These are phyloP conservation scores for Tineola bisselliella DNA, from an alignment of 2,888 invertebrate species.

Conservation along the genomic window DNA sequence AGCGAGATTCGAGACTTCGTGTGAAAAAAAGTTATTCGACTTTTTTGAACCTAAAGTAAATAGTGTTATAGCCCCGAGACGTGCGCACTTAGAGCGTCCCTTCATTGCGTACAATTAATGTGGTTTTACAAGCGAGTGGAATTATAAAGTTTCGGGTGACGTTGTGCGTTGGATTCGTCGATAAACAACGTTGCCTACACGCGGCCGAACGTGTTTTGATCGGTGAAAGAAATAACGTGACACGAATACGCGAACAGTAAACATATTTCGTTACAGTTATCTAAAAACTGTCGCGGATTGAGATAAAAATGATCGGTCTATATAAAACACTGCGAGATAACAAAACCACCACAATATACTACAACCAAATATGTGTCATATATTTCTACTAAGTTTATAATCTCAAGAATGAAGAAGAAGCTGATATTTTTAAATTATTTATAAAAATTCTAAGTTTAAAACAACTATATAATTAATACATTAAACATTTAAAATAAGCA, in stretches of 20 bases:
- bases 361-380: too few relatives aligned
- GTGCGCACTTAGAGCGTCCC: too few relatives aligned
- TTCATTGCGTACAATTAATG: too few relatives aligned
- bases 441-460: too few relatives aligned
- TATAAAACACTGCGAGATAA: too few relatives aligned
- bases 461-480: too few relatives aligned
- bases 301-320: slow-evolving; percentile 36
- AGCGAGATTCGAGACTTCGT: slow-evolving; percentile 16
- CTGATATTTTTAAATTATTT: too few relatives aligned
- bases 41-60: not conserved
- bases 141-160: slow-evolving; percentile 43
- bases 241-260: slow-evolving; percentile 35
- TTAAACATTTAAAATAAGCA: too few relatives aligned
- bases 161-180: slow-evolving; percentile 30
- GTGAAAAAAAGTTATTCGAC: slow-evolving; percentile 19
- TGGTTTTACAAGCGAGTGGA: slow-evolving; percentile 30
- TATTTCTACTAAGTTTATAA: too few relatives aligned
- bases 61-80: too few relatives aligned
- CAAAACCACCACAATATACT: too few relatives aligned
- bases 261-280: slow-evolving; percentile 31
- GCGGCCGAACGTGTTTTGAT: slow-evolving; percentile 24
- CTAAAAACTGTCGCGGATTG: slow-evolving; percentile 34
- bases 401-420: too few relatives aligned
- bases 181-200: slow-evolving; percentile 31
- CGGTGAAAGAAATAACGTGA: slow-evolving; percentile 35